Percentiles rank a stretch among this genome's conserved stretches.
These are phyloP conservation scores for Spialia ferax DNA, from an alignment of 2,888 invertebrate genomes.

Conservation along the genomic window DNA sequence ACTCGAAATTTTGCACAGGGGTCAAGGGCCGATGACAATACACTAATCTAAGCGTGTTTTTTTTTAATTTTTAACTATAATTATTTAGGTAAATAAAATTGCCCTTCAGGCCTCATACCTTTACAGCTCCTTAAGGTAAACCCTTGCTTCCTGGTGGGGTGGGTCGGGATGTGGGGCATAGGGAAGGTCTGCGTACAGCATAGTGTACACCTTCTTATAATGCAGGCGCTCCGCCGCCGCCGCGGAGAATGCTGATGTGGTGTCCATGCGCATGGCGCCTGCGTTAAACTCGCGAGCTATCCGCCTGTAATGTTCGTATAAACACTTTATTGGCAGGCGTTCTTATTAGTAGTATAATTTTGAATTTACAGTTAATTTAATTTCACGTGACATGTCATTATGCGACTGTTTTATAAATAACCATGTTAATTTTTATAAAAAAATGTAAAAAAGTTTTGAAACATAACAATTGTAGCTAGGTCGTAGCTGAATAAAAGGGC, in stretches of 20 bases:
- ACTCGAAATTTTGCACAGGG: too few relatives aligned
- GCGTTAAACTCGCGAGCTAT: slow-evolving; percentile 86
- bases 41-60: too few relatives aligned
- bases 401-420: too few relatives aligned
- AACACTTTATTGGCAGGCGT: neutral
- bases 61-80: too few relatives aligned
- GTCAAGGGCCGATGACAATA: too few relatives aligned
- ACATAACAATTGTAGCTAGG: too few relatives aligned
- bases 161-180: slow-evolving; percentile 86
- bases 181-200: slow-evolving; percentile 88
- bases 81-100: too few relatives aligned
- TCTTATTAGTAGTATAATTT: neutral
- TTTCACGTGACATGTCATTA: too few relatives aligned
- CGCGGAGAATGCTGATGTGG: slow-evolving; percentile 92
- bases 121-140: slow-evolving; percentile 84
- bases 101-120: slow-evolving; percentile 21
- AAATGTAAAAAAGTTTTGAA: too few relatives aligned
- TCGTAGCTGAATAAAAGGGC: too few relatives aligned
- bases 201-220: slow-evolving; percentile 89
- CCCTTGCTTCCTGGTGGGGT: slow-evolving; percentile 88
- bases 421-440: too few relatives aligned
- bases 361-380: too few relatives aligned
- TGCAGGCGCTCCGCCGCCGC: slow-evolving; percentile 90
- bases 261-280: slow-evolving; percentile 89
- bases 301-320: slow-evolving; percentile 73